phyloP scores from a whole-genome alignment of 2,113 vertebrate genomes.

The Synchiropus splendidus region DNA sequence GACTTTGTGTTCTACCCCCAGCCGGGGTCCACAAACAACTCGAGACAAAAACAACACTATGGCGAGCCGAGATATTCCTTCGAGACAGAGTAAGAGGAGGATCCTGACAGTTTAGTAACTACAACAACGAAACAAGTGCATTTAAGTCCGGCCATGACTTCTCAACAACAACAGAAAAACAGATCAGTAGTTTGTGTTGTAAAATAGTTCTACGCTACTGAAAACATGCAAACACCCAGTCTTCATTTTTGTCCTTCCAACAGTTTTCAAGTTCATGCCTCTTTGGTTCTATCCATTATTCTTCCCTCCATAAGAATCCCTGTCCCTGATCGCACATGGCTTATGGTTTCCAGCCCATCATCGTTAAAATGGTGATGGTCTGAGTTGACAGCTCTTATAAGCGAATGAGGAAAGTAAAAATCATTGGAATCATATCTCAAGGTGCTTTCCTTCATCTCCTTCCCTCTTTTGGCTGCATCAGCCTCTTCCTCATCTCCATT shows the following conservation, averaged over 20 bases:
- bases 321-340: constrained; percentile 13
- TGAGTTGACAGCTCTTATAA: not conserved
- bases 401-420: constrained; percentile 14
- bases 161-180: no score
- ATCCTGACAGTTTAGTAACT: no score
- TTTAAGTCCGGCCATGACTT: no score
- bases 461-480: constrained; percentile 8
- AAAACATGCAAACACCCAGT: no score
- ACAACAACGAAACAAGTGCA: no score
- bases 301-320: constrained; percentile 5
- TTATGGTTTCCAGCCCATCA: constrained; percentile 16
- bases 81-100: no score
- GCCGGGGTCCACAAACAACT: no score
- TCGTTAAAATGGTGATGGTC: not conserved
- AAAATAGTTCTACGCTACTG: no score
- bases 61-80: no score
- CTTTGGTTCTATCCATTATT: constrained; percentile 3
- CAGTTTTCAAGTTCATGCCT: not conserved
- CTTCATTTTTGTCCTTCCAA: not conserved
- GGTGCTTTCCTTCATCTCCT: constrained; percentile 28
- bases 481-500: constrained; percentile 14
- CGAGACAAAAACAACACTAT: no score
- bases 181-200: no score
- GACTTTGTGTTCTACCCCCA: no score
- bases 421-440: constrained; percentile 24